Conservation (phyloP, 2,113 vertebrate genomes). For the Probosciger aterrimus region DNA sequence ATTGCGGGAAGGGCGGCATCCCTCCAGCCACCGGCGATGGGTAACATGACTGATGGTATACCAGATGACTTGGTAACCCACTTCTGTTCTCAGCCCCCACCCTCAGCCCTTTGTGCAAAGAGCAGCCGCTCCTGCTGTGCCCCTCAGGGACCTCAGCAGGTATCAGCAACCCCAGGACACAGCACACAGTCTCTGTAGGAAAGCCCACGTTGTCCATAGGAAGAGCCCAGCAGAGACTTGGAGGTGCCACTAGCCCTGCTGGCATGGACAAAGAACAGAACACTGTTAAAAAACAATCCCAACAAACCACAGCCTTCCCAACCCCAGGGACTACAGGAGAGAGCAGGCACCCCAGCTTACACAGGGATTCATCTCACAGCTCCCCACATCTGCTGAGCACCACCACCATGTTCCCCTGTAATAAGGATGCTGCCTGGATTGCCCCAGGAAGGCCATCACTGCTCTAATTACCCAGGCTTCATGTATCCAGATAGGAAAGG, state of each 20-base stretch:
- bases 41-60: neutral
- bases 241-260: neutral
- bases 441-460: neutral
- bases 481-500: neutral
- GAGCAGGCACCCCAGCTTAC: neutral
- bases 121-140: neutral
- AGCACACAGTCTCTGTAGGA: neutral
- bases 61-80: neutral
- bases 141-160: neutral
- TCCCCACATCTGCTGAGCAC: fast-evolving
- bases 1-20: neutral
- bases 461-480: neutral
- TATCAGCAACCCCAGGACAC: neutral
- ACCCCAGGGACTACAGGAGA: fast-evolving
- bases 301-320: neutral
- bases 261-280: neutral
- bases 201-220: neutral
- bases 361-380: neutral
- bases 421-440: neutral
- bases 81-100: neutral
- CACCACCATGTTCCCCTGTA: fast-evolving
- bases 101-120: neutral
- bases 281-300: neutral
- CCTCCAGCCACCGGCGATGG: neutral
- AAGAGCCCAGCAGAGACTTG: neutral